Conservation (phyloP, 2,113 vertebrate species). For the Trematomus loennbergii region DNA sequence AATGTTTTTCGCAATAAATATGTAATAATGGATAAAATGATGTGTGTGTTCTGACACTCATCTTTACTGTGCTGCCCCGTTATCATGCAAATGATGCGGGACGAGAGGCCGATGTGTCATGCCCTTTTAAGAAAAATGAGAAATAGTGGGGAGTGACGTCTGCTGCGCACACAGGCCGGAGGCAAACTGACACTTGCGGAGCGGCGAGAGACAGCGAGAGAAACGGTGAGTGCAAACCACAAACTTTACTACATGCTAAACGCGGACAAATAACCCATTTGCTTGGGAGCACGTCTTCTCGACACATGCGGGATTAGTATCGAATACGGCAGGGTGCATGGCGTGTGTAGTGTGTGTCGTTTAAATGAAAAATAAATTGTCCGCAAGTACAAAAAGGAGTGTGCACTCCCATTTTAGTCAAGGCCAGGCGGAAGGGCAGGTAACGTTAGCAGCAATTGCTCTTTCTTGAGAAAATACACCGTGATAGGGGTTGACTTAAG, state of each 20-base stretch:
- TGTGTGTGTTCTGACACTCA: neutral
- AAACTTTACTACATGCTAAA: conserved; percentile 67
- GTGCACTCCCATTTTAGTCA: conserved; percentile 80
- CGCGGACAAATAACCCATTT: conserved; percentile 33
- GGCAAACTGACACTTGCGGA: conserved; percentile 81
- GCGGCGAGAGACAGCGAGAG: conserved; percentile 81
- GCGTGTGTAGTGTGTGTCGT: neutral
- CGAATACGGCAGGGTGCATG: neutral
- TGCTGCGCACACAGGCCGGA: conserved; percentile 74
- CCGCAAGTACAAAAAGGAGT: conserved; percentile 58
- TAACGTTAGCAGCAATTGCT: conserved; percentile 67
- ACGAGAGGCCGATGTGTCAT: conserved; percentile 62
- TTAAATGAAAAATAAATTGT: conserved; percentile 46
- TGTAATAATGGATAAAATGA: neutral
- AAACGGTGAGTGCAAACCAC: conserved; percentile 78
- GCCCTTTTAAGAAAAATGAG: conserved; percentile 81
- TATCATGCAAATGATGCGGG: conserved; percentile 48
- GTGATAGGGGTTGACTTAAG: neutral
- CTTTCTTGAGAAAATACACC: conserved; percentile 24
- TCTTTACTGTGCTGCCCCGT: conserved; percentile 4
- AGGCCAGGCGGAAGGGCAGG: conserved; percentile 83
- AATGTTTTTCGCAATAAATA: neutral
- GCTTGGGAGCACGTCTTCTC: neutral
- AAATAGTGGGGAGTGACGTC: conserved; percentile 77
- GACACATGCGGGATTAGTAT: neutral